Evolutionary conservation across 2,113 vertebrate species (phyloP).

Genomic region (Anolis sagrei): DNA sequence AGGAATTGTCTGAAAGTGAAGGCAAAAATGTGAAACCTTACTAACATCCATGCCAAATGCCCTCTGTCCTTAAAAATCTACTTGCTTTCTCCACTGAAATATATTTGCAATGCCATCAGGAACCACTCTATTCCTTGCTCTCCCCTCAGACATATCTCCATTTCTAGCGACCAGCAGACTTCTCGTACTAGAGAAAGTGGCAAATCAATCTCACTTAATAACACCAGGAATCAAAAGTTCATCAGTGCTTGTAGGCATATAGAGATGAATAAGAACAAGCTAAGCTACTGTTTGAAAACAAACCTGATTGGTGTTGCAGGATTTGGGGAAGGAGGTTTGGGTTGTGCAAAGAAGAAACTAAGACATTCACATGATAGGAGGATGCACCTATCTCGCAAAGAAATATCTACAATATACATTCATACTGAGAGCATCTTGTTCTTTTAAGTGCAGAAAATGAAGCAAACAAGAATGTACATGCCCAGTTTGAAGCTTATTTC

Average conservation of each 20-base stretch:
- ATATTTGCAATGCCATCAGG: background rate
- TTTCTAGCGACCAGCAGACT: background rate
- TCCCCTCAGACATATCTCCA: background rate
- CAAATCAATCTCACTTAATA: background rate
- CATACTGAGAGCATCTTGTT: background rate
- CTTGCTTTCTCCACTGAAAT: background rate
- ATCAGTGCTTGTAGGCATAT: background rate
- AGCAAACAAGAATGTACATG: background rate
- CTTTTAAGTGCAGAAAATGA: background rate
- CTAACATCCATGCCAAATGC: background rate
- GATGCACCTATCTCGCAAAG: too few species aligned
- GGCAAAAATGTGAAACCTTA: background rate
- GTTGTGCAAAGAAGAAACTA: background rate
- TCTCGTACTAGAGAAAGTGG: background rate
- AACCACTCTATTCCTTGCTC: background rate
- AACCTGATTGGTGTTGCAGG: background rate
- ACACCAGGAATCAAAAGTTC: background rate
- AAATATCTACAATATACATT: background rate
- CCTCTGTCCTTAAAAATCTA: background rate
- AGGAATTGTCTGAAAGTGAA: background rate
- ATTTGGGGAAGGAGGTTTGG: background rate
- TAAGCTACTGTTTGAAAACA: background rate
- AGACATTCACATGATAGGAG: background rate
- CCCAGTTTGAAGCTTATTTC: background rate
- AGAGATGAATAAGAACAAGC: background rate